Evolutionary conservation across 2,888 invertebrate species (phyloP).

Genomic region (Amphipyra tragopoginis): DNA sequence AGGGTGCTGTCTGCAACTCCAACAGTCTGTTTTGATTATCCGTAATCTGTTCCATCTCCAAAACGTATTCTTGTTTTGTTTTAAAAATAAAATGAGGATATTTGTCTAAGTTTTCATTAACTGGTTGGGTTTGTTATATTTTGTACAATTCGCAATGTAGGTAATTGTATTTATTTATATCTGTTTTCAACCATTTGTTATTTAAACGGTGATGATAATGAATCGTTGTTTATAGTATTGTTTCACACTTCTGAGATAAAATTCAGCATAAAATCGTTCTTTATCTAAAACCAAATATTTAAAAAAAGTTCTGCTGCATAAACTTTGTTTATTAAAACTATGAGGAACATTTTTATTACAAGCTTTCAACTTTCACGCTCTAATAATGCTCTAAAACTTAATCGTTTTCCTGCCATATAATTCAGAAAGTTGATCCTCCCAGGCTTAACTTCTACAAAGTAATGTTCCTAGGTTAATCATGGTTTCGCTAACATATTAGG

Average conservation of each 20-base stretch:
- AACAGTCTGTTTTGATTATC: conserved; percentile 67
- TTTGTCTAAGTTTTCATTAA: conserved; percentile 28
- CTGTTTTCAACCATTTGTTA: no score
- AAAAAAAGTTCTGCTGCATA: no score
- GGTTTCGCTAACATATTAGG: conserved; percentile 41
- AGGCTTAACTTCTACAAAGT: conserved; percentile 9
- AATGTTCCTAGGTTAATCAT: conserved; percentile 25
- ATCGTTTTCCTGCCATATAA: not conserved
- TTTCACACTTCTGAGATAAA: no score
- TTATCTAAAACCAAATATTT: no score
- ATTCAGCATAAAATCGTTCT: no score
- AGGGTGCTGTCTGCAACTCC: conserved; percentile 59
- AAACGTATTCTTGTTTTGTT: conserved; percentile 37
- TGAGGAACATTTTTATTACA: no score
- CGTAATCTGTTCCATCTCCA: conserved; percentile 64
- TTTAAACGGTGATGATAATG: no score
- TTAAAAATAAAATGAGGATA: conserved; percentile 28
- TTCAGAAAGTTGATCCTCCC: not conserved
- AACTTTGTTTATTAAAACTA: no score
- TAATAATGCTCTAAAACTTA: no score
- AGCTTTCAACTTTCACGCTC: no score
- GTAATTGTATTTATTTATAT: not conserved
- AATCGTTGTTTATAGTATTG: no score
- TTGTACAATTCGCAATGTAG: not conserved
- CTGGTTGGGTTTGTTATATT: conserved; percentile 7